Evolutionary conservation across 1,140 invertebrate species (phyloP), one percentile per base, ranked within the genome.

Genomic region (Stegodyphus dumicola): DNA sequence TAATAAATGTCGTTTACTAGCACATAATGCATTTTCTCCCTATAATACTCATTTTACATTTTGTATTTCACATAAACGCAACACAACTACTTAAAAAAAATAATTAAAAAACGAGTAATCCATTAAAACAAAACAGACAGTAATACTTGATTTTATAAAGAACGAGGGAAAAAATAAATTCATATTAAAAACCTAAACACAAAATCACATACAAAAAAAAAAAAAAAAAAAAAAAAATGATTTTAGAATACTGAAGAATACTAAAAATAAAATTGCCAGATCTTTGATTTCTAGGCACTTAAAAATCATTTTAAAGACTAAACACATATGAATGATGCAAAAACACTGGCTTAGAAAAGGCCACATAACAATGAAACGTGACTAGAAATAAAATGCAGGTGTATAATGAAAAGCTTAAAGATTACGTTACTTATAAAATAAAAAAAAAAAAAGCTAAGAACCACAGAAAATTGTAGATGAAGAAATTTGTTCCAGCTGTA

Each of bases 321-420:
- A 17, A 75, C 18, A 49, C 49, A 51, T 60, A 33, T 18, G 49
- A 71, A 60, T 51, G 18, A 56, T 13, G 9, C 15, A 52, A 77
- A 77, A 77, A 77, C 53, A 7, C 51, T 64, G 54, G 73, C n/a
- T 51, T 15, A 70, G 60, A 75, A 83, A 80, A 64, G 15, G 71
- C 54, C 80, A 66, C 60, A 83, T 52, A 74, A 83, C 15, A 74
- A 80, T 71, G 60, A 83, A 83, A 75, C 75, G 71, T 83, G 80
- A 83, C 80, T 83, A 83, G 80, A 83, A 83, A 75, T 49, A 78
- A 78, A 83, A 83, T 83, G 69, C 71, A 33, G 66, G 54, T 70
- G 69, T 66, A 79, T 33, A 74, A 79, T 54, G 52, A 48, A 17
- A 60, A 18, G 65, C 66, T 18, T n/a, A n/a, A 13, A 49, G 18